A percentile compares a stretch with the other conserved stretches of the same genome.
phyloP scores from a whole-genome alignment of 2,888 invertebrate genomes.

The Galeopsomyia nigrocyanea region DNA sequence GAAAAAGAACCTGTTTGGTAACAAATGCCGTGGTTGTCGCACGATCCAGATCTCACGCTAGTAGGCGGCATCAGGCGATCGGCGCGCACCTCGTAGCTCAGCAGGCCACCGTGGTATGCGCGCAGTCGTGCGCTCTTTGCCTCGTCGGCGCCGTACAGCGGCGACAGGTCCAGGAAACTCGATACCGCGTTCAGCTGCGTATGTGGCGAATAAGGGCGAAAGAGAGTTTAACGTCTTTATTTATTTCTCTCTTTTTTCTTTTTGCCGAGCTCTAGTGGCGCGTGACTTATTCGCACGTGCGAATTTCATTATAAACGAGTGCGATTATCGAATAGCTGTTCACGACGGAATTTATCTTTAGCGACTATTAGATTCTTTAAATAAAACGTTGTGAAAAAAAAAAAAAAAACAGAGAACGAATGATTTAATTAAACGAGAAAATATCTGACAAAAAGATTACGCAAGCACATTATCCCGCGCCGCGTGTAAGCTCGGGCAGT shows the following conservation, averaged over 20 bases:
- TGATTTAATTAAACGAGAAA: too few species aligned
- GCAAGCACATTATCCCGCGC: too few species aligned
- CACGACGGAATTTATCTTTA: background rate
- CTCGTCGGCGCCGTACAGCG: constrained; percentile 71
- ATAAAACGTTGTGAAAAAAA: too few species aligned
- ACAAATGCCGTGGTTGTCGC: constrained; percentile 54
- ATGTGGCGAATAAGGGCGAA: background rate
- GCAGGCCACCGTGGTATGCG: constrained; percentile 68
- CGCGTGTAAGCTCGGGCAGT: too few species aligned
- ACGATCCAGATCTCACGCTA: constrained; percentile 63
- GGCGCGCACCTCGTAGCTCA: constrained; percentile 62
- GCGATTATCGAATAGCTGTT: constrained; percentile 4
- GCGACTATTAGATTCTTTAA: too few species aligned
- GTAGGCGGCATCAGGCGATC: constrained; percentile 68
- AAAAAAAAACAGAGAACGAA: too few species aligned
- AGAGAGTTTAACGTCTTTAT: background rate
- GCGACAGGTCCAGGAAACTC: constrained; percentile 72
- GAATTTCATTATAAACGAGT: background rate
- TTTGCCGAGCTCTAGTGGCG: too few species aligned
- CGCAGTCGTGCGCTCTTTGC: constrained; percentile 67
- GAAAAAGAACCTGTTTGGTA: constrained; percentile 52
- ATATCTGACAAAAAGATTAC: too few species aligned
- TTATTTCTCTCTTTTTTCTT: too few species aligned
- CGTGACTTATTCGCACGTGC: background rate
- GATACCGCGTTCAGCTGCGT: constrained; percentile 59